phyloP scores from a whole-genome alignment of 2,888 invertebrate species.

The Neoscelio sp. region DNA sequence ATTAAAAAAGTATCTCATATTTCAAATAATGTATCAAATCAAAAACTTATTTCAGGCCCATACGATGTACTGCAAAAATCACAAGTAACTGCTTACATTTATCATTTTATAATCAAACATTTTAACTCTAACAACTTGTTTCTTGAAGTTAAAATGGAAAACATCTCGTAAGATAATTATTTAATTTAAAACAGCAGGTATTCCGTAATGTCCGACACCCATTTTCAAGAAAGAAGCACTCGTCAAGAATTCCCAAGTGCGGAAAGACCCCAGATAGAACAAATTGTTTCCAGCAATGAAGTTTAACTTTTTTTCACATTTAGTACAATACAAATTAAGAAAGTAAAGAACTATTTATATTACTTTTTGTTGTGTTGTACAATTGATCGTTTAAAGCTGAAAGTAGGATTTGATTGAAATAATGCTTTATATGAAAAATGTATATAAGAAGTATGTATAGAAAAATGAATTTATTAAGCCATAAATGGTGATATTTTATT shows the following conservation, averaged over 20 bases:
- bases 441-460: slow-evolving; percentile 18
- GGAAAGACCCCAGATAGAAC: neutral
- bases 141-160: too few species aligned
- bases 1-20: slow-evolving; percentile 2
- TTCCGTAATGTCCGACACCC: slow-evolving; percentile 19
- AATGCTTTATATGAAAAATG: neutral
- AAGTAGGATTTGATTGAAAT: neutral
- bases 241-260: neutral
- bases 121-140: too few species aligned
- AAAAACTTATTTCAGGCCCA: slow-evolving; percentile 28
- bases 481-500: slow-evolving; percentile 62
- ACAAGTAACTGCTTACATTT: slow-evolving; percentile 34
- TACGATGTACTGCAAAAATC: slow-evolving; percentile 5
- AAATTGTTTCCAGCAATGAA: too few species aligned
- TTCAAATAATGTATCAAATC: too few species aligned
- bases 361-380: too few species aligned
- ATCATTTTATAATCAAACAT: too few species aligned
- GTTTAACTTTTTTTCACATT: too few species aligned
- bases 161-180: neutral
- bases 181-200: slow-evolving; percentile 23
- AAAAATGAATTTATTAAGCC: slow-evolving; percentile 42
- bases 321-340: too few species aligned
- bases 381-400: neutral
- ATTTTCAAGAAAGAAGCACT: slow-evolving; percentile 18
- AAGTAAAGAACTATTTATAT: too few species aligned